These are phyloP conservation scores for Apodemia zela DNA, from an alignment of 2,888 invertebrate genomes.

Conservation along the genomic window DNA sequence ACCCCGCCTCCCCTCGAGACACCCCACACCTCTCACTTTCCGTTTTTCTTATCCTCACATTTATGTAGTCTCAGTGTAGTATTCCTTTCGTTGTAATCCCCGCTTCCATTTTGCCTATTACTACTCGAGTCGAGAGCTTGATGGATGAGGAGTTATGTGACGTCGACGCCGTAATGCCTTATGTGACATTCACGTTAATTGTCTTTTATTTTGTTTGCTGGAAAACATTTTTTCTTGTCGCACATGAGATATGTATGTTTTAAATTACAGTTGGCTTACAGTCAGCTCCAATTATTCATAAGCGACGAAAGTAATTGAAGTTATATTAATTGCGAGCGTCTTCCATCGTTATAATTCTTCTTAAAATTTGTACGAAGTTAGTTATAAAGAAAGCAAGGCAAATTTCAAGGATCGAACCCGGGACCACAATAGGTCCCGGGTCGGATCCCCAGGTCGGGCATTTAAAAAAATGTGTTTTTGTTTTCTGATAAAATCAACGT, in stretches of 20 bases:
- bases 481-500: no score
- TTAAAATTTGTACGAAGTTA: no score
- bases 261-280: neutral
- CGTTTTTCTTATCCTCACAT: slow-evolving; percentile 66
- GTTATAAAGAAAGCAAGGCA: no score
- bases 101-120: slow-evolving; percentile 36
- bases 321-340: no score
- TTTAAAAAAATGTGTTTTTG: no score
- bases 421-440: no score
- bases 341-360: no score
- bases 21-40: slow-evolving; percentile 62
- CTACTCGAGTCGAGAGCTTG: slow-evolving; percentile 34
- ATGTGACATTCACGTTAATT: slow-evolving; percentile 29
- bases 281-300: neutral
- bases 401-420: no score
- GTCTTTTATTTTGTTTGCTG: slow-evolving; percentile 32
- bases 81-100: slow-evolving; percentile 36
- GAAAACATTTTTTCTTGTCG: slow-evolving; percentile 23
- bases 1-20: slow-evolving; percentile 42
- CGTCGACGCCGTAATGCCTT: slow-evolving; percentile 25
- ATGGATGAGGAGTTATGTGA: slow-evolving; percentile 41
- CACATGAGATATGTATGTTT: slow-evolving; percentile 14
- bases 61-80: slow-evolving; percentile 22
- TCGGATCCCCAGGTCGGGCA: no score
- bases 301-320: no score